Percentiles rank a stretch among this genome's conserved stretches.
Evolutionary conservation across 2,113 vertebrate species (phyloP).

Genomic region (Monarcha castaneiventris): DNA sequence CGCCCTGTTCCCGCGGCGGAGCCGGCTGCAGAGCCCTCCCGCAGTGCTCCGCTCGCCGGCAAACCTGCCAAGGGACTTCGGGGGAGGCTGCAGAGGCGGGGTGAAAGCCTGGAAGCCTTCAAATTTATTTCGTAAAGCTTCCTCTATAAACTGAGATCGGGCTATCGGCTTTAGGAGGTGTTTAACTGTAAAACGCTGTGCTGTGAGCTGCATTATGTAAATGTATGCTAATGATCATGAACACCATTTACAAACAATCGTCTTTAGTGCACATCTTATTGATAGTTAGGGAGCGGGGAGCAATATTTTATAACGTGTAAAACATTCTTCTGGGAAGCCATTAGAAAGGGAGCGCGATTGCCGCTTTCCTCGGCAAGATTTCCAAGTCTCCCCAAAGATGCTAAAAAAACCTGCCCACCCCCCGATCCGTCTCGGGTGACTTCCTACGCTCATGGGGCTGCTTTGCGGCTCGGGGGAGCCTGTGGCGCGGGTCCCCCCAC

Average conservation of each 20-base stretch:
- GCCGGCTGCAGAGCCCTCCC: background rate
- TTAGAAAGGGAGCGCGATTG: background rate
- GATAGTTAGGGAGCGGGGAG: slow-evolving; percentile 41
- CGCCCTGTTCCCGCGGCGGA: background rate
- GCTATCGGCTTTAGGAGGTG: background rate
- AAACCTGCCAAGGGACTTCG: background rate
- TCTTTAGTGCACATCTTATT: slow-evolving; percentile 54
- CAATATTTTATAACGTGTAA: background rate
- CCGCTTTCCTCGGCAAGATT: background rate
- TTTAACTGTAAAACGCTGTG: background rate
- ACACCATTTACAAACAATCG: slow-evolving; percentile 53
- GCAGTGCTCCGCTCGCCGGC: background rate
- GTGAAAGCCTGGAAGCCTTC: background rate
- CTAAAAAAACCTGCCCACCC: fast-evolving
- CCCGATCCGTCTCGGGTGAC: background rate
- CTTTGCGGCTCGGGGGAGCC: background rate
- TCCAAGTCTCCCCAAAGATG: background rate
- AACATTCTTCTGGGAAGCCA: slow-evolving; percentile 12
- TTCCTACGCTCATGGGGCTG: background rate
- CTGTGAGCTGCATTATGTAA: slow-evolving; percentile 46
- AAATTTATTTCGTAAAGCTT: background rate
- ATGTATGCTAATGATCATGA: slow-evolving; percentile 60
- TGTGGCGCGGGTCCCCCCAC: fast-evolving
- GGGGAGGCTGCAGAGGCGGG: background rate
- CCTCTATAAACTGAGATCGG: background rate